Evolutionary conservation across 2,113 vertebrate genomes (phyloP), one percentile per base, ranked within the genome.

Genomic region (Petaurus breviceps): DNA sequence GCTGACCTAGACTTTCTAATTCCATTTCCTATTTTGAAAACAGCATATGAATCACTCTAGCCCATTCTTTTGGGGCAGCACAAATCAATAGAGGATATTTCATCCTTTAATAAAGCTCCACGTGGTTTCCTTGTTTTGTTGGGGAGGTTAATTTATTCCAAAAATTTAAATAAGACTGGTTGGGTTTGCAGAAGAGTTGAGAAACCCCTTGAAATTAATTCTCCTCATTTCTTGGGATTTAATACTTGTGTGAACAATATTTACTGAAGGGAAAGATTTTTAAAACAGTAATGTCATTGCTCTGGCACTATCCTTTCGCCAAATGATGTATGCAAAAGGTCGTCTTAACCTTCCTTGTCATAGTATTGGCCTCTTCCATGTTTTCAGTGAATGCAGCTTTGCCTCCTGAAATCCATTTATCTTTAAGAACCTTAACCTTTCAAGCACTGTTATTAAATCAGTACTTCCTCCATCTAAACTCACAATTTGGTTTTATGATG

Each of bases 1-100:
- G 99, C 99, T 99, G 99, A 99, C 98, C 98, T 98, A 96, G 98
- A 96, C 95, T 92, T 98, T 98, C 97, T 97, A 97, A 98, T 98
- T 98, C 97, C 97, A 97, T 98, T 98, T 97, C 93, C 96, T 96
- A 94, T 96, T 52, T 97, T 97, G 97, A 98, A 98, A 98, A 98
- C 49, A 95, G 98, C 26, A 14, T 97, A 98, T 98, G 97, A 98
- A 98, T 98, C 97, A 98, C 97, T 94, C 51, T 2, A 31, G 90
- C 51, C 97, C 98, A 98, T 98, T 99, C 97, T 98, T 99, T 98
- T 98, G 57, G 98, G 98, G 98, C 96, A 98, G 94, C 93, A 98
- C 97, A 98, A 98, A 99, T 99, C 99, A 98, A 99, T 97, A 98
- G 95, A 98, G 97, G 98, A 96, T 96, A 99, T 97, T 98, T 98